These are phyloP conservation scores for Maconellicoccus hirsutus DNA, from an alignment of 1,140 invertebrate genomes.

Conservation along the genomic window DNA sequence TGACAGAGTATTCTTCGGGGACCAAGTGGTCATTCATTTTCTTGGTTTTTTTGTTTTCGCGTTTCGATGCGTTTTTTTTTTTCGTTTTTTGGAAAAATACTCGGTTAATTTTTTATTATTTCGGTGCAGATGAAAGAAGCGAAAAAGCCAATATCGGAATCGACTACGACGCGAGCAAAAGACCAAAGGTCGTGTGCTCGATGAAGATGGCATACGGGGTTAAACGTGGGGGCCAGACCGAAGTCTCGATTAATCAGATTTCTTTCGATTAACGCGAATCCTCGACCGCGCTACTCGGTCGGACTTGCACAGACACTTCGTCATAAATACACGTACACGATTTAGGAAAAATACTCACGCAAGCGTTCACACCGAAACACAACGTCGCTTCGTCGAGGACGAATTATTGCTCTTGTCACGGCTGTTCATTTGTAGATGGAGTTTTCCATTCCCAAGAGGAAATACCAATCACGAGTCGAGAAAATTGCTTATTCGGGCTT, in stretches of 20 bases:
- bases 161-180: too few species aligned
- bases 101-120: too few species aligned
- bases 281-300: neutral
- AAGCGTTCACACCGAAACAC: neutral
- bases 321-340: constrained; percentile 4
- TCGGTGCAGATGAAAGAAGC: too few species aligned
- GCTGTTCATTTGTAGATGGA: constrained; percentile 60
- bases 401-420: constrained; percentile 59
- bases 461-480: constrained; percentile 56
- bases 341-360: constrained; percentile 2
- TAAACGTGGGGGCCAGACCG: neutral
- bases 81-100: too few species aligned
- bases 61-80: too few species aligned
- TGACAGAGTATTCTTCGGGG: neutral
- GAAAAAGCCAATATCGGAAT: too few species aligned
- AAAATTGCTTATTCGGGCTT: constrained; percentile 44
- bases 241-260: neutral
- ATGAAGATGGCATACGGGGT: too few species aligned
- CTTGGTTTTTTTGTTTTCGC: too few species aligned
- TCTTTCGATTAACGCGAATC: neutral
- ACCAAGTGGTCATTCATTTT: too few species aligned
- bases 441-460: constrained; percentile 52
- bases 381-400: constrained; percentile 33
- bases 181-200: too few species aligned
- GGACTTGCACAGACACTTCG: neutral